phyloP scores from a whole-genome alignment of 2,888 invertebrate species.

The Siphlonurus alternatus region DNA sequence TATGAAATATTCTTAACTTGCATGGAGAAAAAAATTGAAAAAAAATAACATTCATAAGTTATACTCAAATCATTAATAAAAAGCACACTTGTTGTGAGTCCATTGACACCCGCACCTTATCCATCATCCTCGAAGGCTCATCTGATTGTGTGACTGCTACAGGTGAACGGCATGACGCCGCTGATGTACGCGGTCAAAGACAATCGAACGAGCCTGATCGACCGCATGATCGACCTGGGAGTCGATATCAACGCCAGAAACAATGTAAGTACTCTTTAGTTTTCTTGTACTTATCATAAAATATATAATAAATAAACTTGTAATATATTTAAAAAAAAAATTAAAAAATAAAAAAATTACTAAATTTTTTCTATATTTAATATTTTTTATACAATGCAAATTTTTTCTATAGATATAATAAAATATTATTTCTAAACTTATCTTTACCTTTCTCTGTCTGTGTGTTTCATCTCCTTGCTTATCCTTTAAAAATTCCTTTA shows the following conservation, averaged over 20 bases:
- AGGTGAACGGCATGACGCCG: slow-evolving; percentile 88
- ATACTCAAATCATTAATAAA: too few relatives aligned
- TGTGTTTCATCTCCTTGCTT: not conserved
- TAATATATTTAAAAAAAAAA: not conserved
- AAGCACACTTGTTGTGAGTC: too few relatives aligned
- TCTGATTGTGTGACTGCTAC: too few relatives aligned
- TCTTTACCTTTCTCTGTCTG: not conserved
- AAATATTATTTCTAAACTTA: too few relatives aligned
- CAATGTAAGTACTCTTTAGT: slow-evolving; percentile 49
- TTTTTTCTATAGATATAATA: not conserved
- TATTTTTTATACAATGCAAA: not conserved
- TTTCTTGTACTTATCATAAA: not conserved
- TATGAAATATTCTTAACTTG: too few relatives aligned
- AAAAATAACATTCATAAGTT: too few relatives aligned
- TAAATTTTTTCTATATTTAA: not conserved
- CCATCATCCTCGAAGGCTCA: too few relatives aligned
- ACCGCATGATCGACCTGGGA: slow-evolving; percentile 82
- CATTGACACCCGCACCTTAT: too few relatives aligned
- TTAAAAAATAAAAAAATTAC: not conserved
- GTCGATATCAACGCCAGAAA: slow-evolving; percentile 81
- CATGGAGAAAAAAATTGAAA: too few relatives aligned
- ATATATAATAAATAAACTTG: not conserved
- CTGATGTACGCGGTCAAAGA: slow-evolving; percentile 94
- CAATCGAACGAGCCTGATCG: slow-evolving; percentile 77
- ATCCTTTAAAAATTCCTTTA: not conserved